Evolutionary conservation across 2,888 invertebrate species (phyloP).

Genomic region (Agrotis ipsilon): DNA sequence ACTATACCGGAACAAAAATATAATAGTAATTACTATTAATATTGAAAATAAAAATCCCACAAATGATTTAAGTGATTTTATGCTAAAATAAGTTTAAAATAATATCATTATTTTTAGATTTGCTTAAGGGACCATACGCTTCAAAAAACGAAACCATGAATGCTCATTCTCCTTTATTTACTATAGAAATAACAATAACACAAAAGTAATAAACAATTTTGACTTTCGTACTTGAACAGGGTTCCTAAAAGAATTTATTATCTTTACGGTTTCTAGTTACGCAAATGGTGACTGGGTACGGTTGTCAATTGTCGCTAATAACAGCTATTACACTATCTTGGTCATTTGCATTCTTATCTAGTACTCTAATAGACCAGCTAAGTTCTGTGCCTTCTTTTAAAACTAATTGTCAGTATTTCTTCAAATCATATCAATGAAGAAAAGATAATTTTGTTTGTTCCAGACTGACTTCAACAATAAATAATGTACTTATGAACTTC

Average conservation of each 20-base stretch:
- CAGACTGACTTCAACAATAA: not conserved
- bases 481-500: not conserved
- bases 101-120: too few species aligned
- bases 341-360: constrained; percentile 50
- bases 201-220: not conserved
- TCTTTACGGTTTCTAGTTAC: constrained; percentile 19
- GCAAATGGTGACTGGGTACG: constrained; percentile 35
- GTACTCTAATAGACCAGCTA: constrained; percentile 16
- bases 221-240: not conserved
- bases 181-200: not conserved
- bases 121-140: too few species aligned
- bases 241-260: constrained; percentile 13
- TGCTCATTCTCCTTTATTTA: too few species aligned
- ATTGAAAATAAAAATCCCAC: too few species aligned
- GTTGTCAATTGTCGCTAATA: constrained; percentile 35
- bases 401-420: constrained; percentile 19
- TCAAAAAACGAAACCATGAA: too few species aligned
- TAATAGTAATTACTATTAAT: too few species aligned
- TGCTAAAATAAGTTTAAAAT: too few species aligned
- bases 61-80: too few species aligned
- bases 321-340: constrained; percentile 40
- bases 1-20: too few species aligned
- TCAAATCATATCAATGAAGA: not conserved
- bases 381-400: constrained; percentile 24
- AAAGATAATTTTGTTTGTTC: not conserved